Base-by-base conservation (phyloP, 1,140 invertebrate genomes). In the Dinoponera quadriceps region DNA sequence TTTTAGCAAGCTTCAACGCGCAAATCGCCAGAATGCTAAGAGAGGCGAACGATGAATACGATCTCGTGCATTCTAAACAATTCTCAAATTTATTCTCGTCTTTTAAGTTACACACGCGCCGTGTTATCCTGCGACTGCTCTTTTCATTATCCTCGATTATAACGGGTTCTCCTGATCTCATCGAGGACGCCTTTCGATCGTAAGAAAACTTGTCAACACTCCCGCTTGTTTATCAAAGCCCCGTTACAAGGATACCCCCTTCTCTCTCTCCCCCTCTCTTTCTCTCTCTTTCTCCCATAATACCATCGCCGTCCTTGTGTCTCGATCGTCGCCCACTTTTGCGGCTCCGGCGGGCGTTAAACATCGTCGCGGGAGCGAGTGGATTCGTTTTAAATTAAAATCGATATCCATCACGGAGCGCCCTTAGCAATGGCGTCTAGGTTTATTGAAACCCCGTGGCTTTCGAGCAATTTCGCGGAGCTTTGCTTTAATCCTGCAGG, bases 371-470 rank as follows among this genome's bases (percentile, higher is more conserved):
- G 71, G 78, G 85, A 83, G 75, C 69, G 66, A 57, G 11, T 62
- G 83, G 90, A 89, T 91, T 91, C 89, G 87, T 90, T 91, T 89
- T 85, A 82, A 84, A 91, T 91, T 91, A 91, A 83, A 91, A 92
- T 89, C 87, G 88, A 90, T 91, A 88, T 87, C 78, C 73, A 82
- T 77, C 89, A 80, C 86, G 78, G 22, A 7, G 25, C 57, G 54
- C 48, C 22, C 77, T 80, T 80, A 74, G 83, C 69, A 71, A 55
- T 33, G 73, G 80, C 54, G 74, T n/a, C 68, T 77, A 66, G 71
- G 82, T 88, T 87, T 91, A 91, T 91, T 91, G 91, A 92, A 92
- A 92, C 90, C 90, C 87, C 85, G 87, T 87, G 88, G 91, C 90
- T 91, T 91, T 91, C 90, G 77, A 86, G 90, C 91, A 91, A 91